Evolutionary conservation across 1,140 invertebrate genomes (phyloP), one percentile per base, ranked within the genome.

Genomic region (Telenomus remus): DNA sequence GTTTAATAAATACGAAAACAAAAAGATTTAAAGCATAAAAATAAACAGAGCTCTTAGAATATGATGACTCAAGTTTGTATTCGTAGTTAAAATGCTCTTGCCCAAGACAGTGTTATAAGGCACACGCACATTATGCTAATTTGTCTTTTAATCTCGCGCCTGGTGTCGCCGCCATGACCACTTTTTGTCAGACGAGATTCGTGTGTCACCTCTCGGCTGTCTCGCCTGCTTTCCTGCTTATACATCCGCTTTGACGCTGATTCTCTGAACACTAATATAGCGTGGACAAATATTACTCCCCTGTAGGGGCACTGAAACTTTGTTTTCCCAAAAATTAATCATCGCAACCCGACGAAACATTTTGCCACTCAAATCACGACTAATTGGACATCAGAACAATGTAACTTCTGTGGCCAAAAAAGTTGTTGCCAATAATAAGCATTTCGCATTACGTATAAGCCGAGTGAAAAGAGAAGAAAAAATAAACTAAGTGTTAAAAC

Each of bases 141-240:
- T 78, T 75, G 49, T 61, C 66, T 68, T 78, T 80, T 77, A 80
- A 78, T 78, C 74, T 75, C 63, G 70, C 74, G 78, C 65, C 78
- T 73, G 70, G 74, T 79, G 76, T 79, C 68, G 72, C 66, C 59
- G 59, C 54, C 61, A 64, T 51, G 66, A 70, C 57, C 70, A 61
- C 74, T 77, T 77, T 79, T 79, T 76, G 65, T 68, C 61, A 64
- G 65, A 59, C 50, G 66, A 71, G 78, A 79, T 77, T 77, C 63
- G 70, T 79, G 64, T 76, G 64, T 61, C 72, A 33, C 57, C 50
- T 44, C 57, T 35, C 57, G 48, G 11, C 60, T 54, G 56, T 54
- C 56, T 65, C 49, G 53, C 15, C 53, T 35, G n/a, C n/a, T 53
- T 60, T 51, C 65, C 71, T 68, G 71, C 71, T 70, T n/a, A n/a